phyloP scores from a whole-genome alignment of 2,113 vertebrate species.

The Verasper variegatus region DNA sequence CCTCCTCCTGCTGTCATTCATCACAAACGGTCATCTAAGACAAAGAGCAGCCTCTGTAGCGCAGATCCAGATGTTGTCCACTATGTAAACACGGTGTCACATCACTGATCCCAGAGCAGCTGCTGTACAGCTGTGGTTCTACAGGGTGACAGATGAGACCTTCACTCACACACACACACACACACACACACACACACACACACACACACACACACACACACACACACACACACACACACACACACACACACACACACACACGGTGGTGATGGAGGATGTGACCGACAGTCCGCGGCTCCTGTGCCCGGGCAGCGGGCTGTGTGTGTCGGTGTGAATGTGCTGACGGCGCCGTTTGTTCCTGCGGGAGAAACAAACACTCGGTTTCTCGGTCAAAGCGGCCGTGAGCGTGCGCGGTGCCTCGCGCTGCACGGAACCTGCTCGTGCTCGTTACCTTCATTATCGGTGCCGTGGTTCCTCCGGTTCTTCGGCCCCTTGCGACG shows the following conservation, averaged over 20 bases:
- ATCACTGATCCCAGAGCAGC: constrained; percentile 13
- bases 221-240: constrained; percentile 8
- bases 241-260: constrained; percentile 13
- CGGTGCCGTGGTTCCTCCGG: constrained; percentile 36
- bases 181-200: constrained; percentile 11
- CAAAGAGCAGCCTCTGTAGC: constrained; percentile 59
- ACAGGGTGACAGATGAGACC: constrained; percentile 36
- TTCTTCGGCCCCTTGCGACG: constrained; percentile 5
- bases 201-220: constrained; percentile 19
- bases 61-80: constrained; percentile 27
- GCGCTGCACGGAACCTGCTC: background rate
- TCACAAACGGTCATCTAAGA: constrained; percentile 30
- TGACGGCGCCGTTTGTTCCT: constrained; percentile 66
- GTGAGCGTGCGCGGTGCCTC: constrained; percentile 15
- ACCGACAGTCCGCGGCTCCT: constrained; percentile 26
- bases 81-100: constrained; percentile 31
- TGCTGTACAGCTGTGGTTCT: constrained; percentile 17
- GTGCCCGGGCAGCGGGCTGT: constrained; percentile 26
- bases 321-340: constrained; percentile 60
- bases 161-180: constrained; percentile 11
- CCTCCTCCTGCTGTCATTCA: constrained; percentile 31
- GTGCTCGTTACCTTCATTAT: constrained; percentile 66
- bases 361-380: constrained; percentile 15
- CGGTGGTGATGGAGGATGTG: constrained; percentile 24
- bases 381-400: background rate